phyloP scores from a whole-genome alignment of 2,888 invertebrate genomes.

The Drosophila peninsularis region DNA sequence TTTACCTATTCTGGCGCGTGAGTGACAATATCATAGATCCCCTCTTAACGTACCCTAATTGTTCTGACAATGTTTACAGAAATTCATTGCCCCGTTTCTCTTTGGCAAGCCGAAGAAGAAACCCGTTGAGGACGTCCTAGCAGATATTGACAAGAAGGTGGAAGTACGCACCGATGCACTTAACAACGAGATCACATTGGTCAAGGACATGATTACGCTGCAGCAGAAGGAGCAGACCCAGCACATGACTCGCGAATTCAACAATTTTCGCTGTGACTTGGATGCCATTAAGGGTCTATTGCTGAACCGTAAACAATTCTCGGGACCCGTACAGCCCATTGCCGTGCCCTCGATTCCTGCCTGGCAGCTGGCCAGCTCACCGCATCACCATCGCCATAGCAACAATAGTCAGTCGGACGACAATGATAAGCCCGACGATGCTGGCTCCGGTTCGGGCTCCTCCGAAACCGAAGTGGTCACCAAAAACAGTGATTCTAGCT shows the following conservation, averaged over 20 bases:
- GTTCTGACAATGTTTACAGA: conserved; percentile 83
- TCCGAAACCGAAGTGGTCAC: conserved; percentile 90
- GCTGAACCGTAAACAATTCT: conserved; percentile 92
- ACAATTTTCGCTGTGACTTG: conserved; percentile 89
- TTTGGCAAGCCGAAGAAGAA: conserved; percentile 89
- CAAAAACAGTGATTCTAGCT: conserved; percentile 90
- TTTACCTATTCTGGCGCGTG: conserved; percentile 93
- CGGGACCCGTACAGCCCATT: conserved; percentile 88
- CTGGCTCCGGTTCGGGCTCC: conserved; percentile 88
- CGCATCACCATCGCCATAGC: conserved; percentile 81
- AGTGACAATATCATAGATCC: not conserved
- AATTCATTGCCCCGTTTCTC: conserved; percentile 88
- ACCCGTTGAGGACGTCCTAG: conserved; percentile 88
- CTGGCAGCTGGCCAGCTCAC: conserved; percentile 89
- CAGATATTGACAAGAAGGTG: conserved; percentile 89
- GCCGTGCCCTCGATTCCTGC: conserved; percentile 89
- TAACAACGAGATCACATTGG: conserved; percentile 88
- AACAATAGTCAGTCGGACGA: conserved; percentile 83
- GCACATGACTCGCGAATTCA: conserved; percentile 87
- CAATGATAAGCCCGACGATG: conserved; percentile 86
- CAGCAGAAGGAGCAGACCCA: conserved; percentile 82
- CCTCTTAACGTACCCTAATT: not conserved
- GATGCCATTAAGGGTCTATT: conserved; percentile 90
- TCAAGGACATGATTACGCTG: conserved; percentile 88
- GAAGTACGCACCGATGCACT: conserved; percentile 87